These are phyloP conservation scores for Sarcoramphus papa DNA, from an alignment of 2,797 vertebrate genomes.

Conservation along the genomic window DNA sequence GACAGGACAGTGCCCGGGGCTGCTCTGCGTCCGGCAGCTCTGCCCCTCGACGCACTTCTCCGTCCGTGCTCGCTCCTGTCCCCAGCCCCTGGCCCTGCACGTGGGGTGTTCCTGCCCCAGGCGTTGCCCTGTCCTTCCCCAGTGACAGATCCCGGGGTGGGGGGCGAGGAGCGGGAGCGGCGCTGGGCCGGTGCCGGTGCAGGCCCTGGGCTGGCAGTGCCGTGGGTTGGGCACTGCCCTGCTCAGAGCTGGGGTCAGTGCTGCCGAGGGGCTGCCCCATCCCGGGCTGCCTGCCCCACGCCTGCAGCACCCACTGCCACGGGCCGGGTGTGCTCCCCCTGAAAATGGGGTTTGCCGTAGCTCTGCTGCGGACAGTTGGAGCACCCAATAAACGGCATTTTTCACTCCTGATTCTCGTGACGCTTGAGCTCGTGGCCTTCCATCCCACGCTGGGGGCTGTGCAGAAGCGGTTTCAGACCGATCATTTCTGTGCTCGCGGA, in stretches of 20 bases:
- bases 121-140: not conserved
- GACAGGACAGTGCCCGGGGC: rapidly evolving
- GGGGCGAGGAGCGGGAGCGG: rapidly evolving
- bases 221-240: not conserved
- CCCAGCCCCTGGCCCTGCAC: not conserved
- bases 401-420: not conserved
- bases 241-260: rapidly evolving
- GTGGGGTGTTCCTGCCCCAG: rapidly evolving
- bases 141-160: rapidly evolving
- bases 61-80: rapidly evolving
- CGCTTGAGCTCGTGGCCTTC: rapidly evolving
- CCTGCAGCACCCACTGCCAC: not conserved
- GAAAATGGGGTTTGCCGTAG: rapidly evolving
- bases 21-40: not conserved
- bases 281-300: not conserved
- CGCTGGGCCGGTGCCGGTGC: not conserved
- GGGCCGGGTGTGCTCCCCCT: rapidly evolving
- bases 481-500: rapidly evolving
- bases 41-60: rapidly evolving
- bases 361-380: not conserved
- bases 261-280: not conserved
- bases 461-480: rapidly evolving
- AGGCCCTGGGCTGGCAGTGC: not conserved
- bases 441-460: rapidly evolving
- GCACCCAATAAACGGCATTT: not conserved